Percentiles rank a stretch among this genome's conserved stretches.
phyloP scores from a whole-genome alignment of 2,113 vertebrate species.

The Antechinus flavipes region DNA sequence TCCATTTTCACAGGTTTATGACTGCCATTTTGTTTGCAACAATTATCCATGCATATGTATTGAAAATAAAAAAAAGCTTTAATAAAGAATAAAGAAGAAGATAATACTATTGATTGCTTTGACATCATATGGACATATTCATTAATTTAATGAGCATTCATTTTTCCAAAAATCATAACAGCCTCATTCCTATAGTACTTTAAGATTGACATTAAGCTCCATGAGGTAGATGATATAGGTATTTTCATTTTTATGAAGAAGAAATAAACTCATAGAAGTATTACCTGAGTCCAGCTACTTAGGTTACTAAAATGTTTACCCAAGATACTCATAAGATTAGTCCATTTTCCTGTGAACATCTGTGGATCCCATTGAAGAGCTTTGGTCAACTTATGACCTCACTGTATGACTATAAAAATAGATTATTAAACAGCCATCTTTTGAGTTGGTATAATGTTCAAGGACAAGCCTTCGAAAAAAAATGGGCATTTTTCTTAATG shows the following conservation, averaged over 20 bases:
- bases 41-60: no score
- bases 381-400: not conserved
- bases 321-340: not conserved
- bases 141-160: not conserved
- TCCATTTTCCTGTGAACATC: not conserved
- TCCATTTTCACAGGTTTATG: no score
- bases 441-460: no score
- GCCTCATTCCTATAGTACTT: not conserved
- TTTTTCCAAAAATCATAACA: not conserved
- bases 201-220: not conserved
- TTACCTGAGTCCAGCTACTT: not conserved
- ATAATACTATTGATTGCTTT: not conserved
- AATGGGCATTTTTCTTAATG: no score
- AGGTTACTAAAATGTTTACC: not conserved
- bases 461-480: no score
- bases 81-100: no score
- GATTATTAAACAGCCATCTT: not conserved
- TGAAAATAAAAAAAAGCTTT: no score
- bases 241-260: not conserved
- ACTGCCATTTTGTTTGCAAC: no score
- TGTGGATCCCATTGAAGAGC: not conserved
- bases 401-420: not conserved
- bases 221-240: not conserved
- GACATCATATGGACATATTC: not conserved
- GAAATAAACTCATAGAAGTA: not conserved